Evolutionary conservation across 2,888 invertebrate genomes (phyloP).

Genomic region (Euphydryas editha): DNA sequence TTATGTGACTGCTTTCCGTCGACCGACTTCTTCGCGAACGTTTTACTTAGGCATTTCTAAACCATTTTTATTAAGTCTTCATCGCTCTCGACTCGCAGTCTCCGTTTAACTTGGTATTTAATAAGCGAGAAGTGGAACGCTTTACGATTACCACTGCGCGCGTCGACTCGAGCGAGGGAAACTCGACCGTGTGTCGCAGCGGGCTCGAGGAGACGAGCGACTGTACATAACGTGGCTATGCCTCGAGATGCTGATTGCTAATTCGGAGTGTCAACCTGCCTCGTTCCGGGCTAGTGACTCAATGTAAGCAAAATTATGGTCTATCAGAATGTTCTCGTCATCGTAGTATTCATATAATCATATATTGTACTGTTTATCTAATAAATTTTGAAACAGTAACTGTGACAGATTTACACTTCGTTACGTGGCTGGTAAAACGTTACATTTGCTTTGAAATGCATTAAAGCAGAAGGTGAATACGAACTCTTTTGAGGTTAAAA

Average conservation of each 20-base stretch:
- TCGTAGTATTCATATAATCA: background rate
- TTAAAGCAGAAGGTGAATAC: no score
- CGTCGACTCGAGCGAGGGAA: background rate
- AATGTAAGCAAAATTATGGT: background rate
- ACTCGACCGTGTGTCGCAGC: background rate
- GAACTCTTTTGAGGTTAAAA: no score
- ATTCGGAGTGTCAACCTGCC: slow-evolving; percentile 4
- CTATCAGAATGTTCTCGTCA: background rate
- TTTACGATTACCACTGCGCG: background rate
- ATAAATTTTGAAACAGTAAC: background rate
- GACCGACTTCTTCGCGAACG: background rate
- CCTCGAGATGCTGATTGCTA: slow-evolving; percentile 14
- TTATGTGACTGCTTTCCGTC: background rate
- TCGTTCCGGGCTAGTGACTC: background rate
- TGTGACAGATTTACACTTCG: background rate
- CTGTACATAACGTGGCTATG: background rate
- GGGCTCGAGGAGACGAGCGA: background rate
- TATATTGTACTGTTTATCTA: background rate
- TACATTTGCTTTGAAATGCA: no score
- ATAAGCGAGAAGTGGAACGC: slow-evolving; percentile 4
- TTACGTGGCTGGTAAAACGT: no score
- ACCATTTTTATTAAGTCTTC: background rate
- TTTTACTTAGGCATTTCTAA: background rate
- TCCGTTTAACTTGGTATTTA: background rate
- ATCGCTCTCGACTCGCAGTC: background rate